A percentile compares a stretch with the other conserved stretches of the same genome.
phyloP scores from a whole-genome alignment of 1,140 invertebrate species.

The Idris sp. region DNA sequence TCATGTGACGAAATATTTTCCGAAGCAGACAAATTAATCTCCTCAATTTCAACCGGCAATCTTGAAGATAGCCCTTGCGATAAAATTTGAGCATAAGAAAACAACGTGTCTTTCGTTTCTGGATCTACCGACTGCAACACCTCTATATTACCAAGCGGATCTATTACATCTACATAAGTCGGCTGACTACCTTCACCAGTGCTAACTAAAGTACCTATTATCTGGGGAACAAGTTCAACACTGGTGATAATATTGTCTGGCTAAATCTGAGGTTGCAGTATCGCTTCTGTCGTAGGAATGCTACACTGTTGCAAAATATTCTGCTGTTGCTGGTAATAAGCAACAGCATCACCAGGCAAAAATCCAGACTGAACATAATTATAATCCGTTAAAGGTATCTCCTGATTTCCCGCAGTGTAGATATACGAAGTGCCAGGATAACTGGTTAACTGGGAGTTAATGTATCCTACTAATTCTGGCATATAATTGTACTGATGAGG shows the following conservation, averaged over 20 bases:
- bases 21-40: not conserved
- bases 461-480: constrained; percentile 78
- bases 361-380: constrained; percentile 64
- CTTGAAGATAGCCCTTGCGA: constrained; percentile 81
- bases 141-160: constrained; percentile 18
- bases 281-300: constrained; percentile 4
- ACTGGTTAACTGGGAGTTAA: constrained; percentile 74
- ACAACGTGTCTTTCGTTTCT: constrained; percentile 71
- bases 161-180: constrained; percentile 7
- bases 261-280: constrained; percentile 31
- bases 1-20: constrained; percentile 41
- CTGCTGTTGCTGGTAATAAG: constrained; percentile 64
- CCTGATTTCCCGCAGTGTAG: constrained; percentile 63
- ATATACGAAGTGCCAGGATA: constrained; percentile 71
- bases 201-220: constrained; percentile 14
- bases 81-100: constrained; percentile 86
- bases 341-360: constrained; percentile 40
- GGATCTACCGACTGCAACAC: constrained; percentile 5
- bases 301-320: constrained; percentile 38
- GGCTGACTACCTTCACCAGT: constrained; percentile 7
- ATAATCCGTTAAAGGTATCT: constrained; percentile 61
- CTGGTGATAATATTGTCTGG: constrained; percentile 16
- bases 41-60: constrained; percentile 3
- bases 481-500: constrained; percentile 72
- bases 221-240: constrained; percentile 20